Evolutionary conservation across 2,797 vertebrate genomes (phyloP).

Genomic region (Myripristis murdjan): DNA sequence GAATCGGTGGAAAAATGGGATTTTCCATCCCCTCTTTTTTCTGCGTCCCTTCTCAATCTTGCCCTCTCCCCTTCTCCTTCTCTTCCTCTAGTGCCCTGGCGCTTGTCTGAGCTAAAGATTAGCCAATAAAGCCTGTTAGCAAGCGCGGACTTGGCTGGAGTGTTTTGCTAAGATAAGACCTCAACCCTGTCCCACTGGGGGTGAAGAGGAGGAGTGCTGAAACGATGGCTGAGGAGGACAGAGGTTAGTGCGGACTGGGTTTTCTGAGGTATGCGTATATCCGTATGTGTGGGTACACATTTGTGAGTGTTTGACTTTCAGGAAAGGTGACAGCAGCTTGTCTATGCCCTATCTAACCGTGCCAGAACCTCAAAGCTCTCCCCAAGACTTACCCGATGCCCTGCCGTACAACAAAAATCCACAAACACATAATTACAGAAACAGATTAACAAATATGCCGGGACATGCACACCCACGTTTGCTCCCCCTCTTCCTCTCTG

Average conservation of each 20-base stretch:
- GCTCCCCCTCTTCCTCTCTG: too few species aligned
- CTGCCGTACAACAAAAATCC: conserved; percentile 8
- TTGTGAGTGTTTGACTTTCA: conserved; percentile 24
- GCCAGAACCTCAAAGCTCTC: conserved; percentile 4
- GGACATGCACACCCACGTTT: conserved; percentile 8
- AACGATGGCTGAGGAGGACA: conserved; percentile 34
- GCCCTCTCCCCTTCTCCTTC: conserved; percentile 53
- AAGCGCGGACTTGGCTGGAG: conserved; percentile 78
- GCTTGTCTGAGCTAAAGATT: conserved; percentile 83
- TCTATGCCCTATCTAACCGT: conserved; percentile 28
- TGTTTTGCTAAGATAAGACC: conserved; percentile 85
- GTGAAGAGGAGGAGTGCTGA: conserved; percentile 52
- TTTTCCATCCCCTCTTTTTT: conserved; percentile 49
- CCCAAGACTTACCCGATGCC: conserved; percentile 2
- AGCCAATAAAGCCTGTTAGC: conserved; percentile 85
- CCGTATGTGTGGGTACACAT: not conserved
- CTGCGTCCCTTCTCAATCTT: conserved; percentile 62
- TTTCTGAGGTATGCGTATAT: conserved; percentile 34
- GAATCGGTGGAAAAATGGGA: conserved; percentile 43
- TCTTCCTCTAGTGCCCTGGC: conserved; percentile 67
- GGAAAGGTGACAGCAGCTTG: conserved; percentile 40
- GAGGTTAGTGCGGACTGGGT: conserved; percentile 49
- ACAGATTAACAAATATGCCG: not conserved
- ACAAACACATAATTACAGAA: conserved; percentile 6
- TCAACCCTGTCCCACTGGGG: conserved; percentile 75